Conservation (phyloP, 2,888 invertebrate genomes). For the Meandrusa payeni region DNA sequence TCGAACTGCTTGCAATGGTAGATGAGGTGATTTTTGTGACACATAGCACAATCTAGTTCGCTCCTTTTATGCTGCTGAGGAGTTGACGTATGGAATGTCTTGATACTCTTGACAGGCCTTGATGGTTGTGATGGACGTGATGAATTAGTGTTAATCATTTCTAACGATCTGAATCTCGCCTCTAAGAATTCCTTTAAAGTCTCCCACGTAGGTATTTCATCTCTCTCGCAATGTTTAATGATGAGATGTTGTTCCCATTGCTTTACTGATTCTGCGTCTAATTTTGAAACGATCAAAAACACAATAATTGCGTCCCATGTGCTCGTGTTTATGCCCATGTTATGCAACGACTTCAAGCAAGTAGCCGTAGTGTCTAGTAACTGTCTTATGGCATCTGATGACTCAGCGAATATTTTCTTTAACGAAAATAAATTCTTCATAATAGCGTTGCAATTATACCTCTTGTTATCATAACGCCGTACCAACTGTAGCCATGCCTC, state of each 20-base stretch:
- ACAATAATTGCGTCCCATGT: slow-evolving; percentile 28
- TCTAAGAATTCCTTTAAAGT: background rate
- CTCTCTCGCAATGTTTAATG: background rate
- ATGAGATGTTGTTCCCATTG: slow-evolving; percentile 20
- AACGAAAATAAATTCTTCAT: slow-evolving; percentile 27
- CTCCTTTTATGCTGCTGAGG: too few species aligned
- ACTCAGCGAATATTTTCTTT: slow-evolving; percentile 24
- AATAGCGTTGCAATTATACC: slow-evolving; percentile 28
- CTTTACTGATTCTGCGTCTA: slow-evolving; percentile 25
- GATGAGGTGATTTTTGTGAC: too few species aligned
- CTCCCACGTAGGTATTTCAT: background rate
- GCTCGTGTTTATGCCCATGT: too few species aligned
- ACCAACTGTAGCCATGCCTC: slow-evolving; percentile 28
- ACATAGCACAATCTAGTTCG: too few species aligned
- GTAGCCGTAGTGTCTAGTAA: background rate
- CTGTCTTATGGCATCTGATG: slow-evolving; percentile 21
- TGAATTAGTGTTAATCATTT: too few species aligned
- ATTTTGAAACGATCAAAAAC: slow-evolving; percentile 26
- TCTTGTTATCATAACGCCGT: slow-evolving; percentile 29
- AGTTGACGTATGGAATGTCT: too few species aligned
- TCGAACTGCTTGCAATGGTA: too few species aligned
- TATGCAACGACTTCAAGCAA: slow-evolving; percentile 21
- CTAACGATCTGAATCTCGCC: too few species aligned
- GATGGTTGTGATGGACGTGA: too few species aligned
- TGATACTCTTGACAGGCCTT: too few species aligned